phyloP scores from a whole-genome alignment of 2,888 invertebrate genomes.

The Lepas anatifera region DNA sequence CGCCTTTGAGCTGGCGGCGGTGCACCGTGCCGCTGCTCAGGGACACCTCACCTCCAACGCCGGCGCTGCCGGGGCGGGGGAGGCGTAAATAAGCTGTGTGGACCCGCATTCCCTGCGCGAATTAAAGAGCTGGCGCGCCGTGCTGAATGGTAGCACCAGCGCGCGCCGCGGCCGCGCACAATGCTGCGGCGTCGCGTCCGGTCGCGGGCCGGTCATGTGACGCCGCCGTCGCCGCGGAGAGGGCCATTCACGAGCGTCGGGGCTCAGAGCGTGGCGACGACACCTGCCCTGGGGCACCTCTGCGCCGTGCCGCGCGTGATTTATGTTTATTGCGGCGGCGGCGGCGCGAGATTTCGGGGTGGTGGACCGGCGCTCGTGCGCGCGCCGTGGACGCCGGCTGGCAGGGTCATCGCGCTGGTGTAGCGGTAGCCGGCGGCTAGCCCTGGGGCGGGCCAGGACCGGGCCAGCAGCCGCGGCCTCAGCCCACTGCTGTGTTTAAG shows the following conservation, averaged over 20 bases:
- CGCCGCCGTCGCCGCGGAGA: neutral
- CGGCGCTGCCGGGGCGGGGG: neutral
- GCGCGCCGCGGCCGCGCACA: neutral
- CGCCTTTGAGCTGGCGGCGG: no score
- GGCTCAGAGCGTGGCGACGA: no score
- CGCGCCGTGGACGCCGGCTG: neutral
- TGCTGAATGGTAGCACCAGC: neutral
- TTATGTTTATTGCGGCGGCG: slow-evolving; percentile 4
- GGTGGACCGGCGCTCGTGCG: no score
- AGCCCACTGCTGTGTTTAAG: no score
- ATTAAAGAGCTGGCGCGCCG: neutral
- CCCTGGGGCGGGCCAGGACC: neutral
- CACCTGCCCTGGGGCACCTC: no score
- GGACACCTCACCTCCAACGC: no score
- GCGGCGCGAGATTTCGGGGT: no score
- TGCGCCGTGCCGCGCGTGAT: neutral
- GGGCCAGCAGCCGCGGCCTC: neutral
- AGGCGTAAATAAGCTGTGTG: neutral
- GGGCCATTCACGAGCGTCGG: neutral
- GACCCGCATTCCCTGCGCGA: neutral
- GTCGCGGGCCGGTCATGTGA: neutral
- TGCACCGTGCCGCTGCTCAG: no score
- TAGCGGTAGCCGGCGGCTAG: neutral
- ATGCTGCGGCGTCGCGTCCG: neutral
- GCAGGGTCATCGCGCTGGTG: slow-evolving; percentile 2